These are phyloP conservation scores for Ctenochaetus hawaiiensis DNA, from an alignment of 2,797 vertebrate species.

Conservation along the genomic window DNA sequence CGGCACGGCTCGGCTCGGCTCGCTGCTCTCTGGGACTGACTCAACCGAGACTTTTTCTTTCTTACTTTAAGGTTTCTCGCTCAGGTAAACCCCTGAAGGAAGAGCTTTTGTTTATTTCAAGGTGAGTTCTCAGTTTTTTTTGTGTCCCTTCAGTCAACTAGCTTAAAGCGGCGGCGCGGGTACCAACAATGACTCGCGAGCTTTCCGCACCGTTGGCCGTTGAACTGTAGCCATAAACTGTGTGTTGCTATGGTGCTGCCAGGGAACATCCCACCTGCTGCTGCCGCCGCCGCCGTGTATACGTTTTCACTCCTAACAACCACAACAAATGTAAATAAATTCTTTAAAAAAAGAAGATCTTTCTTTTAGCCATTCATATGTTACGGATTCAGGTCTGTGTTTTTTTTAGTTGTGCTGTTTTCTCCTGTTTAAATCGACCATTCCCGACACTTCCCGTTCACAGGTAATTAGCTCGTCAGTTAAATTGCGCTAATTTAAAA, in stretches of 20 bases:
- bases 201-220: slow-evolving; percentile 46
- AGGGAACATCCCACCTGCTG: slow-evolving; percentile 81
- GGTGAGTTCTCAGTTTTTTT: not conserved
- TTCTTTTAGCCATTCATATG: not conserved
- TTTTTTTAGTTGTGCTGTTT: slow-evolving; percentile 2
- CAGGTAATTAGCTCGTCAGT: not conserved
- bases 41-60: too few species aligned
- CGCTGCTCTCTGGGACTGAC: not conserved
- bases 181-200: slow-evolving; percentile 50
- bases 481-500: not conserved
- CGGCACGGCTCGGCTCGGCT: too few species aligned
- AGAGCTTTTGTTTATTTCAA: slow-evolving; percentile 10
- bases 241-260: slow-evolving; percentile 79
- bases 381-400: not conserved
- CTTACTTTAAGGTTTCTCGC: not conserved
- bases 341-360: slow-evolving; percentile 12
- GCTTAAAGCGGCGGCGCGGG: slow-evolving; percentile 42
- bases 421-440: not conserved
- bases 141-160: not conserved
- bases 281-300: slow-evolving; percentile 31
- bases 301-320: slow-evolving; percentile 18
- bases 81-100: slow-evolving; percentile 46
- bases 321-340: slow-evolving; percentile 1
- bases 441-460: not conserved
- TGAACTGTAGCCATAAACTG: not conserved